These are phyloP conservation scores for Andrena bucephala DNA, from an alignment of 2,888 invertebrate genomes.

Conservation along the genomic window DNA sequence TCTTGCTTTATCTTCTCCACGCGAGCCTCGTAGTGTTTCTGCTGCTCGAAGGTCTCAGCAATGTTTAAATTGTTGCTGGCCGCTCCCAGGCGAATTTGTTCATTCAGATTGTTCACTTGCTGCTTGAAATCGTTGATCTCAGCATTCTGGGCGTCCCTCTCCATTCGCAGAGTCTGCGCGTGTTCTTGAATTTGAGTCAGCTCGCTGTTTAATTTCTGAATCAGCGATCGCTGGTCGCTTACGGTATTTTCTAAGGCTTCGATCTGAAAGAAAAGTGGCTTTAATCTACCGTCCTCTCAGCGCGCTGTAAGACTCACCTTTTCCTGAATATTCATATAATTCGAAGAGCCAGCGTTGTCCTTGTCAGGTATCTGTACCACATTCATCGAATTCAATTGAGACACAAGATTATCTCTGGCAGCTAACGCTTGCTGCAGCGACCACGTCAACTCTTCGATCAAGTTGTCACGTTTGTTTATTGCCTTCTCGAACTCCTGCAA, in stretches of 20 bases:
- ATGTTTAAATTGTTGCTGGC: slow-evolving; percentile 73
- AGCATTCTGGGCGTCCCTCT: slow-evolving; percentile 86
- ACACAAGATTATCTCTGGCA: slow-evolving; percentile 88
- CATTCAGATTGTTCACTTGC: slow-evolving; percentile 78
- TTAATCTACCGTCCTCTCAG: no score
- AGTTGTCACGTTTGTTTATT: slow-evolving; percentile 89
- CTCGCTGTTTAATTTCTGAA: slow-evolving; percentile 71
- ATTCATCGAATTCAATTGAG: slow-evolving; percentile 87
- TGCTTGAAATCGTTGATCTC: slow-evolving; percentile 82
- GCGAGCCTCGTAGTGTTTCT: slow-evolving; percentile 79
- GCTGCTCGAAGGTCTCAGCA: slow-evolving; percentile 75
- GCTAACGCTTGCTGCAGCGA: slow-evolving; percentile 89
- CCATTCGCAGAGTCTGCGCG: slow-evolving; percentile 86
- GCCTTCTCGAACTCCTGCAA: slow-evolving; percentile 91
- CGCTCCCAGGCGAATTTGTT: slow-evolving; percentile 74
- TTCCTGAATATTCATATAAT: slow-evolving; percentile 66
- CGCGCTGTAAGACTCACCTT: slow-evolving; percentile 64
- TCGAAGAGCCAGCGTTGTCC: slow-evolving; percentile 82
- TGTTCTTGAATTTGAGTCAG: slow-evolving; percentile 72
- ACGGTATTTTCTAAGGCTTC: slow-evolving; percentile 77
- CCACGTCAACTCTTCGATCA: slow-evolving; percentile 90
- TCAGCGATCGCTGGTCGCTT: slow-evolving; percentile 70
- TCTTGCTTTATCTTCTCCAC: slow-evolving; percentile 81
- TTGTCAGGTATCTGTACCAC: slow-evolving; percentile 86
- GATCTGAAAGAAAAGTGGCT: slow-evolving; percentile 76